Evolutionary conservation across 1,140 invertebrate genomes (phyloP).

Genomic region (Bombus affinis): DNA sequence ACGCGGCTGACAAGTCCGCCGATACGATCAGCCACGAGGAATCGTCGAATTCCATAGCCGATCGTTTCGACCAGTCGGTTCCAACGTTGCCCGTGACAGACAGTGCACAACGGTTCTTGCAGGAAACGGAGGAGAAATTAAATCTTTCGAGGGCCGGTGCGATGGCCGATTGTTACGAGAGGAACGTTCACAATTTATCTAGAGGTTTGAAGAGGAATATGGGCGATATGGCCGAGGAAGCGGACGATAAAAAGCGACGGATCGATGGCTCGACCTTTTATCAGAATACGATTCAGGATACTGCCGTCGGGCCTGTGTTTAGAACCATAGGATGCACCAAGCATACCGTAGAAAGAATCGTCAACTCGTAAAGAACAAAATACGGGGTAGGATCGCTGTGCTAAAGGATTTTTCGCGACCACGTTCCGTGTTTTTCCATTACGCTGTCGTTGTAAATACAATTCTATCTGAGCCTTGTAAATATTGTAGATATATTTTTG

Average conservation of each 20-base stretch:
- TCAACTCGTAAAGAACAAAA: constrained; percentile 74
- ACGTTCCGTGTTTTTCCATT: background rate
- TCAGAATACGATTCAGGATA: constrained; percentile 55
- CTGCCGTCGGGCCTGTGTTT: constrained; percentile 56
- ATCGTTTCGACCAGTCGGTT: constrained; percentile 54
- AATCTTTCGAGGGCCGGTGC: constrained; percentile 31
- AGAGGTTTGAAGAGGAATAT: constrained; percentile 66
- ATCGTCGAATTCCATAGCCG: background rate
- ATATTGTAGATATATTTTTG: constrained; percentile 64
- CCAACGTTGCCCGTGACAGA: background rate
- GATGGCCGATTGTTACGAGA: constrained; percentile 39
- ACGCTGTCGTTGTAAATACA: constrained; percentile 26
- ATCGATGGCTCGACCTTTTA: constrained; percentile 42
- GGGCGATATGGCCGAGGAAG: constrained; percentile 29
- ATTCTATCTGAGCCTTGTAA: constrained; percentile 47
- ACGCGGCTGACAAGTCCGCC: constrained; percentile 13
- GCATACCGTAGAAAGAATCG: constrained; percentile 80
- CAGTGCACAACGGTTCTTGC: background rate
- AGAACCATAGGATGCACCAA: constrained; percentile 75
- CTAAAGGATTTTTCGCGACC: background rate
- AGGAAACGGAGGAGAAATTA: constrained; percentile 39
- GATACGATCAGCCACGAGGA: constrained; percentile 4
- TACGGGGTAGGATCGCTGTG: background rate
- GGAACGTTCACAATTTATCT: constrained; percentile 60
- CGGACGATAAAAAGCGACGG: constrained; percentile 51